Evolutionary conservation across 2,888 invertebrate genomes (phyloP), one percentile per base, ranked within the genome.

Genomic region (Argyra leucocephala): DNA sequence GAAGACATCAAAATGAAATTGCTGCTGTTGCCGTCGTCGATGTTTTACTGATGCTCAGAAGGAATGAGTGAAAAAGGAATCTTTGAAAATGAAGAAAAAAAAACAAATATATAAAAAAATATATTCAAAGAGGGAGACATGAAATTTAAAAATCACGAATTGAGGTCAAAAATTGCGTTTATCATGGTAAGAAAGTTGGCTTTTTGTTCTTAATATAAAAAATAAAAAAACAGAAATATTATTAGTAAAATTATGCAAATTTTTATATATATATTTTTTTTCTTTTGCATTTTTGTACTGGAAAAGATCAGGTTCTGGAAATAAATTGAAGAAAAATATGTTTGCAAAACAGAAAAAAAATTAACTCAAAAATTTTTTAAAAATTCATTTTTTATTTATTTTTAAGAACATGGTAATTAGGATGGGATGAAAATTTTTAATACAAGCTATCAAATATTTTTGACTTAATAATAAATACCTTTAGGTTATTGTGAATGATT

Each of bases 121-220:
- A 31, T n/a, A 31, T 31, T 5, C 31, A 31, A 31, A 31, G 31
- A 31, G 31, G 31, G 31, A 31, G 10, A 31, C 31, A 31, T 31
- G 10, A 31, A 31, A 31, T 31, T 31, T 31, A 7, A 7, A 31
- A 31, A 31, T 48, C 48, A 48, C 18, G 48, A 48, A 48, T 48
- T 48, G 48, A 48, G 48, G 48, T 48, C 48, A 48, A 48, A 48
- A 48, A 48, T 48, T 48, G 15, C 15, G 48, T 48, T 48, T 48
- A 48, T 18, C 48, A n/a, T n/a, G 48, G 48, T 48, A 48, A 48
- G 12, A 31, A 31, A 31, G 7, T 31, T 31, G 7, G 31, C 12
- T 31, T 31, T 31, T 6, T 31, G 7, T 31, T n/a, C n/a, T n/a
- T n/a, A n/a, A n/a, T n/a, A n/a, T n/a, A n/a, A n/a, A n/a, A n/a